phyloP scores from a whole-genome alignment of 2,797 vertebrate species.

The Oryzias dopingdopingensis region DNA sequence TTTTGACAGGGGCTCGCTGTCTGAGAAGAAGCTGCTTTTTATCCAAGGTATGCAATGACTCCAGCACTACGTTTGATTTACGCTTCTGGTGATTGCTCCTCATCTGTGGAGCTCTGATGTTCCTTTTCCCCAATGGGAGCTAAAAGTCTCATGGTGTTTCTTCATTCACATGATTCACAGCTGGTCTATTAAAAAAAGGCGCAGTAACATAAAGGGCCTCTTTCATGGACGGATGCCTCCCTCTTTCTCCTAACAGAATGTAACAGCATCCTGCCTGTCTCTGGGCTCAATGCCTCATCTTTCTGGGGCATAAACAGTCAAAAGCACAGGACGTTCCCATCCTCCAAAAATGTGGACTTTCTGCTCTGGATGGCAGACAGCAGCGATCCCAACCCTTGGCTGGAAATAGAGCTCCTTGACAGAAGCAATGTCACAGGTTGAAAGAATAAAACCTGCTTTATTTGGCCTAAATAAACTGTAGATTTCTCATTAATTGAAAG shows the following conservation, averaged over 20 bases:
- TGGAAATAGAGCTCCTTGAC: conserved; percentile 81
- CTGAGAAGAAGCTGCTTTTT: conserved; percentile 85
- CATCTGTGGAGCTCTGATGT: not conserved
- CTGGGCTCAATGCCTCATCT: conserved; percentile 78
- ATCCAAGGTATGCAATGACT: conserved; percentile 73
- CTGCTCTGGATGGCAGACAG: conserved; percentile 69
- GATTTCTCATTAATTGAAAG: not conserved
- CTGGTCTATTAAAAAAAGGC: conserved; percentile 1
- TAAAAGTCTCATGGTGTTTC: not conserved
- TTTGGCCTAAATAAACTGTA: too few species aligned
- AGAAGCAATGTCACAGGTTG: conserved; percentile 81
- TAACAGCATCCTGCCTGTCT: conserved; percentile 62
- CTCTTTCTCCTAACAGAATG: conserved; percentile 72
- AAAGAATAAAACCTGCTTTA: too few species aligned
- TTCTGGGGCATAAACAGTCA: conserved; percentile 62
- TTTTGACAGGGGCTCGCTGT: conserved; percentile 82
- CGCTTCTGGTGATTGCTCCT: conserved; percentile 3
- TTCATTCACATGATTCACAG: not conserved
- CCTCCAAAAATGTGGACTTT: conserved; percentile 45
- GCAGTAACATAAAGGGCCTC: conserved; percentile 10
- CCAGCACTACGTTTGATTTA: not conserved
- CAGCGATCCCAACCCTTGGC: conserved; percentile 65
- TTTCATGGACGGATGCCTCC: conserved; percentile 8
- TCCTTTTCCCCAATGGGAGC: not conserved
- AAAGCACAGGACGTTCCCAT: conserved; percentile 61